Evolutionary conservation across 2,888 invertebrate genomes (phyloP).

Genomic region (Petrophora chlorosata): DNA sequence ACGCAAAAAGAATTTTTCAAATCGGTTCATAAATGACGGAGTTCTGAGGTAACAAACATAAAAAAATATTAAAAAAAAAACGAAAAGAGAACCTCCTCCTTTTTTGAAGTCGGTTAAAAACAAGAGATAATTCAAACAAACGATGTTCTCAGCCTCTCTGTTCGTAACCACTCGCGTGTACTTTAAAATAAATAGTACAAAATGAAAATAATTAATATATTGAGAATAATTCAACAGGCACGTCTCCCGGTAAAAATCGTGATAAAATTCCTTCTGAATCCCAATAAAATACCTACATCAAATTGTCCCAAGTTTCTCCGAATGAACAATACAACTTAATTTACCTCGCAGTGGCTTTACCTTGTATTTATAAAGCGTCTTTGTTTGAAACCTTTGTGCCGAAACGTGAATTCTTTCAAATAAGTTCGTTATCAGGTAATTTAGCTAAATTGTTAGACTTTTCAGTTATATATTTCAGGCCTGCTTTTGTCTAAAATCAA

Average conservation of each 20-base stretch:
- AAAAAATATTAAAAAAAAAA: no score
- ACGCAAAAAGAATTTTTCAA: no score
- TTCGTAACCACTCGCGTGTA: no score
- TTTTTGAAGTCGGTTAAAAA: no score
- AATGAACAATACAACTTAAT: constrained; percentile 39
- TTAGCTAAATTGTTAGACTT: constrained; percentile 30
- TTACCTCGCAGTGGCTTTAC: constrained; percentile 35
- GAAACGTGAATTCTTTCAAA: constrained; percentile 40
- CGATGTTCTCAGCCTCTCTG: no score
- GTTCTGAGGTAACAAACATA: no score
- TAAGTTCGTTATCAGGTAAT: constrained; percentile 36
- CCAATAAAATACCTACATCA: constrained; percentile 25
- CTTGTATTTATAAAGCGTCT: constrained; percentile 30
- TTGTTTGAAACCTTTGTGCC: constrained; percentile 38
- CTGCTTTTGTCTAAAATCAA: background rate
- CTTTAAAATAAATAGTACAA: background rate
- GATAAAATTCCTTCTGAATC: constrained; percentile 13
- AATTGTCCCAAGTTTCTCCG: constrained; percentile 27
- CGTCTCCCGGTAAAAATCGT: constrained; percentile 16
- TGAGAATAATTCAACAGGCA: constrained; percentile 33
- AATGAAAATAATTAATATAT: constrained; percentile 1
- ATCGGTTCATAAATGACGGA: no score
- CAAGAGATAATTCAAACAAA: no score
- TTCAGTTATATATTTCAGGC: background rate
- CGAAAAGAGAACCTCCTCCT: no score